Evolutionary conservation across 2,888 invertebrate genomes (phyloP).

Genomic region (Argyra leucocephala): DNA sequence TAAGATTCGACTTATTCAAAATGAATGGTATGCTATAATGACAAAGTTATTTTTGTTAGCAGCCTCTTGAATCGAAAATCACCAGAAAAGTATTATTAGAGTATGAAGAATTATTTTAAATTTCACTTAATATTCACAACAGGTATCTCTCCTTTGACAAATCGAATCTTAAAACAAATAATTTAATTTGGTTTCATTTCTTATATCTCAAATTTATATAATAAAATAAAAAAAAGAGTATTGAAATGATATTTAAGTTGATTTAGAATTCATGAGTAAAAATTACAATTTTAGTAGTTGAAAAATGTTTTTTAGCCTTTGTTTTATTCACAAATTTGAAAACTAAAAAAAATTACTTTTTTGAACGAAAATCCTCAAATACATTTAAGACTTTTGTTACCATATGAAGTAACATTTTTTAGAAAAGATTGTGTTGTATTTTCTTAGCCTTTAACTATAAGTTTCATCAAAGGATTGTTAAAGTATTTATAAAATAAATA

Average conservation of each 20-base stretch:
- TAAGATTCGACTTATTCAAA: not conserved
- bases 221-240: not conserved
- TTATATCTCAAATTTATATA: not conserved
- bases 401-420: too few relatives aligned
- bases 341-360: too few relatives aligned
- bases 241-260: not conserved
- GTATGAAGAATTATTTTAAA: not conserved
- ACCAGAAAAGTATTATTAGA: not conserved
- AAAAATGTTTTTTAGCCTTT: not conserved
- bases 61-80: not conserved
- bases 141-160: slow-evolving; percentile 26
- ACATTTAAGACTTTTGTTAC: too few relatives aligned
- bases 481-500: too few relatives aligned
- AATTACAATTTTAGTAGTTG: not conserved
- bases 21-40: not conserved
- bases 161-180: slow-evolving; percentile 27
- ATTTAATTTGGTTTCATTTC: slow-evolving; percentile 23
- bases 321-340: too few relatives aligned
- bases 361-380: too few relatives aligned
- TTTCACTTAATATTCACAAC: slow-evolving; percentile 25
- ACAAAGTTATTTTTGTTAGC: not conserved
- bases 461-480: too few relatives aligned
- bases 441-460: too few relatives aligned
- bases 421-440: too few relatives aligned
- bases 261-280: not conserved